Percentiles rank a stretch among this genome's conserved stretches.
Evolutionary conservation across 1,140 invertebrate genomes (phyloP).

Genomic region (Cardiocondyla obscurior): DNA sequence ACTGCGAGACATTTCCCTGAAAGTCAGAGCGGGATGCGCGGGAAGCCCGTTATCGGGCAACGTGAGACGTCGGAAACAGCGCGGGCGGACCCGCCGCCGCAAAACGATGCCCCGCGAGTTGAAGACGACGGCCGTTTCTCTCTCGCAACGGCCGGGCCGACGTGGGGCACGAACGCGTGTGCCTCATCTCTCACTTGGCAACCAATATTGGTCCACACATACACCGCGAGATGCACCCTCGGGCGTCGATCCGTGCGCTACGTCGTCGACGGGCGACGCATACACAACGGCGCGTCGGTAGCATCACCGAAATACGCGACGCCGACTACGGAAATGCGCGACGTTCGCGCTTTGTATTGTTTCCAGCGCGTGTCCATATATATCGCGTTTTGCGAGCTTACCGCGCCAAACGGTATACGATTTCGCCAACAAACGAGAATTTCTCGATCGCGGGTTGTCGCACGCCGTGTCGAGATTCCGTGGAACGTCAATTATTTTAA

Average conservation of each 20-base stretch:
- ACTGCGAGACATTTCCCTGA: slow-evolving; percentile 22
- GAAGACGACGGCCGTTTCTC: slow-evolving; percentile 31
- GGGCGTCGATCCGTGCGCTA: slow-evolving; percentile 19
- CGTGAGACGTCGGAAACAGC: slow-evolving; percentile 62
- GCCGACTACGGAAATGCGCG: slow-evolving; percentile 17
- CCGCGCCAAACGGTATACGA: background rate
- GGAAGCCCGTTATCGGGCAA: slow-evolving; percentile 63
- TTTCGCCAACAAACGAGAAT: background rate
- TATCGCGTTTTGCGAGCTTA: background rate
- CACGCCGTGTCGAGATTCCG: background rate
- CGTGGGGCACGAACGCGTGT: slow-evolving; percentile 70
- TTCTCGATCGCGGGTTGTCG: background rate
- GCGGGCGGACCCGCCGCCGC: slow-evolving; percentile 22
- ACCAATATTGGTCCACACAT: slow-evolving; percentile 75
- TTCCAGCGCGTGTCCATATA: background rate
- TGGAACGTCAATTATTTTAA: background rate
- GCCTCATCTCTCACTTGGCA: slow-evolving; percentile 75
- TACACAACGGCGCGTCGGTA: slow-evolving; percentile 7
- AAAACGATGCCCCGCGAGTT: slow-evolving; percentile 26
- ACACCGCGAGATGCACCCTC: slow-evolving; percentile 14
- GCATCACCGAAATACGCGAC: slow-evolving; percentile 15
- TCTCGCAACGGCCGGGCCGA: slow-evolving; percentile 24
- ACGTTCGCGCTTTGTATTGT: slow-evolving; percentile 19
- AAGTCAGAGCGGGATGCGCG: slow-evolving; percentile 15
- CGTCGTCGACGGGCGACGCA: background rate